phyloP scores from a whole-genome alignment of 2,888 invertebrate genomes.

The Mimumesa dahlbomi region DNA sequence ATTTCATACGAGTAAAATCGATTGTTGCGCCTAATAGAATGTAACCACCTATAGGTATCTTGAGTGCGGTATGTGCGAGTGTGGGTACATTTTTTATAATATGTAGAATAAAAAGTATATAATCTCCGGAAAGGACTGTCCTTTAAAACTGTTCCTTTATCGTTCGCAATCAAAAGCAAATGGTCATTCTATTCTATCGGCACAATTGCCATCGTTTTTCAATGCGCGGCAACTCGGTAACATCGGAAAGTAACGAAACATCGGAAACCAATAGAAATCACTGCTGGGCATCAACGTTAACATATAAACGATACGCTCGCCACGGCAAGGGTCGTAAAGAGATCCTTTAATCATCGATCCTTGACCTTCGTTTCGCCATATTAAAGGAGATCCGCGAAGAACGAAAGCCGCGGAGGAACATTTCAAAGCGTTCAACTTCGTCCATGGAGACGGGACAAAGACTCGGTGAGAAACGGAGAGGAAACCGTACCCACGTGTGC shows the following conservation, averaged over 20 bases:
- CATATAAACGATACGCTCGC: conserved; percentile 40
- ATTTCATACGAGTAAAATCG: too few species aligned
- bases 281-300: too few species aligned
- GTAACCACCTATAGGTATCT: too few species aligned
- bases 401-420: conserved; percentile 23
- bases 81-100: too few species aligned
- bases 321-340: conserved; percentile 12
- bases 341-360: conserved; percentile 55
- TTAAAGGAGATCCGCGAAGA: conserved; percentile 23
- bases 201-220: conserved; percentile 24
- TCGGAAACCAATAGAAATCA: too few species aligned
- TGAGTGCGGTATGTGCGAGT: too few species aligned
- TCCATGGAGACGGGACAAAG: conserved; percentile 50
- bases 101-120: too few species aligned
- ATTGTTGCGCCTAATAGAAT: too few species aligned
- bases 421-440: conserved; percentile 41
- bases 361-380: conserved; percentile 54
- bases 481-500: conserved; percentile 31
- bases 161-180: not conserved
- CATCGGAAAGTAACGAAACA: not conserved
- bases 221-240: conserved; percentile 18
- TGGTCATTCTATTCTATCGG: conserved; percentile 1
- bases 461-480: conserved; percentile 49
- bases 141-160: too few species aligned
- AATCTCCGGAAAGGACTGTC: too few species aligned